Percentiles rank a stretch among this genome's conserved stretches.
These are phyloP conservation scores for Phalacrocorax brasilianus DNA, from an alignment of 2,113 vertebrate genomes.

Conservation along the genomic window DNA sequence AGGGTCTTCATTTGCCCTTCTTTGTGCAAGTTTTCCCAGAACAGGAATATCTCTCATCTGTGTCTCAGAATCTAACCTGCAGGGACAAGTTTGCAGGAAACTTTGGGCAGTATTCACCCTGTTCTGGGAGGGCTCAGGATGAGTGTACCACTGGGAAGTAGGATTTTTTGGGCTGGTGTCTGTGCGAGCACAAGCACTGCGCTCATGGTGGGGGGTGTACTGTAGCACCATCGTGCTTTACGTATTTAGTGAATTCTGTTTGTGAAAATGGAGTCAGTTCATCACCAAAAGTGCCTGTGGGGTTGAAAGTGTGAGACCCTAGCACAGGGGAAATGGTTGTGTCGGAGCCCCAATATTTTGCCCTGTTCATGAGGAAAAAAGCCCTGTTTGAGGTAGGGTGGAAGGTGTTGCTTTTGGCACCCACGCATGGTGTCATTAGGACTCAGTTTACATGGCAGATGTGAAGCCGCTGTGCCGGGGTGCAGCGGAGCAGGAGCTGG, in stretches of 20 bases:
- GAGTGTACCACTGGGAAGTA: background rate
- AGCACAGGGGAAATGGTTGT: background rate
- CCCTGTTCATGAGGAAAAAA: background rate
- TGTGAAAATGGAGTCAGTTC: background rate
- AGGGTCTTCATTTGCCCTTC: background rate
- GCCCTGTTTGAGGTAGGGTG: background rate
- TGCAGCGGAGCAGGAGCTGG: background rate
- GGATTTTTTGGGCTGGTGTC: background rate
- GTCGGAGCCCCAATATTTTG: background rate
- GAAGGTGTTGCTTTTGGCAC: background rate
- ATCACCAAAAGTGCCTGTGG: background rate
- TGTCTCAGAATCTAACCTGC: background rate
- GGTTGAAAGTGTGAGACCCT: background rate
- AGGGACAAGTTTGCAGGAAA: background rate
- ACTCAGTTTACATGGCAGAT: background rate
- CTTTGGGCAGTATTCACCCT: background rate
- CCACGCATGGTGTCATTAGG: accelerated
- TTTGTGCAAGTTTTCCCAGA: background rate
- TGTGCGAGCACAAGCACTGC: background rate
- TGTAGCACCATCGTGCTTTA: accelerated
- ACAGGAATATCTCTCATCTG: background rate
- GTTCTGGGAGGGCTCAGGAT: background rate
- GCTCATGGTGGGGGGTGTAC: background rate
- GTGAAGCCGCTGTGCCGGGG: background rate
- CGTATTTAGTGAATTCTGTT: background rate